phyloP scores from a whole-genome alignment of 2,113 vertebrate species.

The Suncus etruscus region DNA sequence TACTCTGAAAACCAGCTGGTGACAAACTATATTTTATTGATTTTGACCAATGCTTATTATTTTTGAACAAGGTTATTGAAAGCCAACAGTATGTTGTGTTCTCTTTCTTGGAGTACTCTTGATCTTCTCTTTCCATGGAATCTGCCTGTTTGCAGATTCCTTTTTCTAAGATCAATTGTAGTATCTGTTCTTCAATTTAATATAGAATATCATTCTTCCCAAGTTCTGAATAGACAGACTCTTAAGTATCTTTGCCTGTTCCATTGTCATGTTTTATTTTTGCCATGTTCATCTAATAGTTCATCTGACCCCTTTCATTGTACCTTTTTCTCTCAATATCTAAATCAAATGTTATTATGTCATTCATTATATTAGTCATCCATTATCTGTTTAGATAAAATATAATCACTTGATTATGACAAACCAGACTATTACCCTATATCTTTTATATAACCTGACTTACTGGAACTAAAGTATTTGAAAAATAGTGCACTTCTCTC shows the following conservation, averaged over 20 bases:
- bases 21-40: not conserved
- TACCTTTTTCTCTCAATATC: not conserved
- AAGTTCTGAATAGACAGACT: rapidly evolving
- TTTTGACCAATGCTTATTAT: not conserved
- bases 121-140: not conserved
- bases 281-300: not conserved
- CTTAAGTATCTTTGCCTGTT: not conserved
- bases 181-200: not conserved
- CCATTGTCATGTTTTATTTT: no score
- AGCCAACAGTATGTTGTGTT: not conserved
- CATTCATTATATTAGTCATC: no score
- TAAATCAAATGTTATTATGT: no score
- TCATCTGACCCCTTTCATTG: not conserved
- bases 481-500: not conserved
- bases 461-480: not conserved
- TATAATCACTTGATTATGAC: not conserved
- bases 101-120: not conserved
- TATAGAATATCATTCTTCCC: not conserved
- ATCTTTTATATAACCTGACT: not conserved
- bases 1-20: not conserved
- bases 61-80: not conserved
- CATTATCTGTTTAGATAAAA: not conserved
- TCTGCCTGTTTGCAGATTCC: no score
- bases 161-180: no score
- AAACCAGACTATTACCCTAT: not conserved